A percentile compares a stretch with the other conserved stretches of the same genome.
Evolutionary conservation across 2,797 vertebrate genomes (phyloP).

Genomic region (Chrysocyon brachyurus): DNA sequence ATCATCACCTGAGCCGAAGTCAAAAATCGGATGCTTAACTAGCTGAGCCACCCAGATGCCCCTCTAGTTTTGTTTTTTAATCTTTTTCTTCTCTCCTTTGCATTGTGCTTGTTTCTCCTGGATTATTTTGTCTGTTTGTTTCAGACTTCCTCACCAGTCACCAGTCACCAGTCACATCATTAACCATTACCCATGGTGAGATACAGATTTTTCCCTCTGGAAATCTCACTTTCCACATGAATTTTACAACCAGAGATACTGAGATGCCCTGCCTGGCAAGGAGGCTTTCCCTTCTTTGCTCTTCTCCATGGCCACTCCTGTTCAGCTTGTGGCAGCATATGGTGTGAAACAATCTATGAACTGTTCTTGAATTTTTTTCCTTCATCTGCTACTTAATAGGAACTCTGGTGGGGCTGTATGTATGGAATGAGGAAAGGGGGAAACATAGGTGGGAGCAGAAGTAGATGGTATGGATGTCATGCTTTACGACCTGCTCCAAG

Average conservation of each 20-base stretch:
- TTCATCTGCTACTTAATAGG: not conserved
- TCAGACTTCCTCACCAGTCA: not conserved
- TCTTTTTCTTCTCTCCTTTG: slow-evolving; percentile 7
- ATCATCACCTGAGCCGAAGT: not conserved
- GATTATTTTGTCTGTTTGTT: slow-evolving; percentile 24
- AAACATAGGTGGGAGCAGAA: not conserved
- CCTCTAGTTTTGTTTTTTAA: not conserved
- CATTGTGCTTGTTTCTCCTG: not conserved
- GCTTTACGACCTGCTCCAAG: not conserved
- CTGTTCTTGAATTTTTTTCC: not conserved
- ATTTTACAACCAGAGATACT: not conserved
- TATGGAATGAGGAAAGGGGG: not conserved
- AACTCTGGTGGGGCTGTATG: not conserved
- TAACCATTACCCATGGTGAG: not conserved
- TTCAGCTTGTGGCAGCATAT: not conserved
- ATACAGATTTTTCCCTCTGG: not conserved
- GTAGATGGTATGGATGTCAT: not conserved
- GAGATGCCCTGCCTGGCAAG: not conserved
- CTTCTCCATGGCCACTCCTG: not conserved
- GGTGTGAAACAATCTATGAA: not conserved
- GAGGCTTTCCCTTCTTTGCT: not conserved
- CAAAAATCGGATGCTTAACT: not conserved
- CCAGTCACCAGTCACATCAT: not conserved
- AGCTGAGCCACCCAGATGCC: not conserved
- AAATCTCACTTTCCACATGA: not conserved